phyloP scores from a whole-genome alignment of 1,140 invertebrate genomes.

The Brachionus angularis region DNA sequence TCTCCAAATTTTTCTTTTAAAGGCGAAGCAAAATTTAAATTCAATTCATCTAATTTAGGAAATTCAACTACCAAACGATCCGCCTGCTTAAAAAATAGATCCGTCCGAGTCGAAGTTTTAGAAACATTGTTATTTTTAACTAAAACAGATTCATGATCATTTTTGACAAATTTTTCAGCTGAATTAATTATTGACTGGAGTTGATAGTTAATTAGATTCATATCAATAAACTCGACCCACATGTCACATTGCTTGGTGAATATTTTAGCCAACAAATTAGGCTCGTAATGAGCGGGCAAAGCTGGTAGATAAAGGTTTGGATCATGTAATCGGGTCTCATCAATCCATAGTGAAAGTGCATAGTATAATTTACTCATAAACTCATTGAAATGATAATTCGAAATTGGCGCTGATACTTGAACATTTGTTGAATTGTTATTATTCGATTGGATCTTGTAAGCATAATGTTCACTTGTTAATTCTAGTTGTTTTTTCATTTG shows the following conservation, averaged over 20 bases:
- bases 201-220: not conserved
- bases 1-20: slow-evolving; percentile 41
- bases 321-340: slow-evolving; percentile 71
- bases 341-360: slow-evolving; percentile 71
- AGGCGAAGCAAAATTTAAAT: slow-evolving; percentile 8
- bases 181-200: too few species aligned
- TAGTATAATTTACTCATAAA: slow-evolving; percentile 45
- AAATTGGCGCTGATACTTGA: not conserved
- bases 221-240: slow-evolving; percentile 26
- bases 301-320: slow-evolving; percentile 67
- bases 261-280: slow-evolving; percentile 47
- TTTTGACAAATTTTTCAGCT: not conserved
- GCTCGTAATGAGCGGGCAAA: slow-evolving; percentile 65
- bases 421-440: not conserved
- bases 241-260: not conserved
- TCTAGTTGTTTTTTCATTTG: slow-evolving; percentile 69
- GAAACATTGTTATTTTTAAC: too few species aligned
- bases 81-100: slow-evolving; percentile 8
- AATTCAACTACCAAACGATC: slow-evolving; percentile 22
- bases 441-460: not conserved
- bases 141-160: too few species aligned
- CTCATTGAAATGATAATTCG: slow-evolving; percentile 9
- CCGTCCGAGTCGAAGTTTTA: not conserved
- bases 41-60: not conserved
- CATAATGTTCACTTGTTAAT: slow-evolving; percentile 65